Conservation (phyloP, 2,888 invertebrate genomes). For the Hypsopygia costalis region DNA sequence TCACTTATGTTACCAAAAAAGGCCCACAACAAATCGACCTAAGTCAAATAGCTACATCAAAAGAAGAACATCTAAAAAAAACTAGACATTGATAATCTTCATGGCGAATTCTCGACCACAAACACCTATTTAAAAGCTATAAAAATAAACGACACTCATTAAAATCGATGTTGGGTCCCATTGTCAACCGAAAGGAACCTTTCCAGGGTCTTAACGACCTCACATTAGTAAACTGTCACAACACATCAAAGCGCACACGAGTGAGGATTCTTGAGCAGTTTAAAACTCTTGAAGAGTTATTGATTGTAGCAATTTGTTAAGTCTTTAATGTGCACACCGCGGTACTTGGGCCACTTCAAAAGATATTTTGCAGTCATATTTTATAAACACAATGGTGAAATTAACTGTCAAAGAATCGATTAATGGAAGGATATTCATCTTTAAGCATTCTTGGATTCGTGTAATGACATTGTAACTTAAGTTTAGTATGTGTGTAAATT, state of each 20-base stretch:
- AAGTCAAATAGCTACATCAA: slow-evolving; percentile 1
- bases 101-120: slow-evolving; percentile 60
- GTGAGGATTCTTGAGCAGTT: slow-evolving; percentile 44
- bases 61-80: slow-evolving; percentile 21
- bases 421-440: slow-evolving; percentile 13
- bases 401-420: slow-evolving; percentile 35
- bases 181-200: slow-evolving; percentile 55
- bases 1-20: slow-evolving; percentile 1
- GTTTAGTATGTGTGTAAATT: too few species aligned
- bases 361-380: slow-evolving; percentile 47
- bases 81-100: slow-evolving; percentile 53
- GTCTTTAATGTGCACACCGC: slow-evolving; percentile 58
- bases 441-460: slow-evolving; percentile 8
- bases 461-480: not conserved
- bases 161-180: slow-evolving; percentile 52
- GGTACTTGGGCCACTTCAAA: slow-evolving; percentile 47
- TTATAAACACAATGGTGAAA: slow-evolving; percentile 42
- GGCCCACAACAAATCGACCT: not conserved
- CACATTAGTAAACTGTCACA: slow-evolving; percentile 78
- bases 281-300: slow-evolving; percentile 55
- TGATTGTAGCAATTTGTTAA: slow-evolving; percentile 72
- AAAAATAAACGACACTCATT: slow-evolving; percentile 75
- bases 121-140: slow-evolving; percentile 68
- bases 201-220: slow-evolving; percentile 59
- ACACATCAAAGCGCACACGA: slow-evolving; percentile 71